Evolutionary conservation across 2,113 vertebrate genomes (phyloP).

Genomic region (Crotalus horridus): DNA sequence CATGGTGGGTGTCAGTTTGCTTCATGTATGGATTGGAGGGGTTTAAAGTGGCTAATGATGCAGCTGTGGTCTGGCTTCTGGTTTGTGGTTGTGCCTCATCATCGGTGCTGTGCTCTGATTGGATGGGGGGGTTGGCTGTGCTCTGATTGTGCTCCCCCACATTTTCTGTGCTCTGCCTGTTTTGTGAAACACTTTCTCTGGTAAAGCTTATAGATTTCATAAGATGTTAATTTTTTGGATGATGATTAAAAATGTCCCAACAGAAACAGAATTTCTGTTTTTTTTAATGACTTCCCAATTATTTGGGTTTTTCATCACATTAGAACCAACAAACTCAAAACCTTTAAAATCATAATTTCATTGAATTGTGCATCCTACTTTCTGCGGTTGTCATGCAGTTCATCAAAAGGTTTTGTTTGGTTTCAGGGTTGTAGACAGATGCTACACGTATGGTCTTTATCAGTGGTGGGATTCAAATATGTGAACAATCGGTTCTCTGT

Average conservation of each 20-base stretch:
- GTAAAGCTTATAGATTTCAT: background rate
- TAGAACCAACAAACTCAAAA: background rate
- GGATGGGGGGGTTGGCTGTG: no score
- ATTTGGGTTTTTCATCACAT: background rate
- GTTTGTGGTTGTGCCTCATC: no score
- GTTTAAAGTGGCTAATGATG: no score
- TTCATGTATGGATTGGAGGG: no score
- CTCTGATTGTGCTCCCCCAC: no score
- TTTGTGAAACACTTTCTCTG: background rate
- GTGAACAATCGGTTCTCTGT: no score
- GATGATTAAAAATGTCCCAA: background rate
- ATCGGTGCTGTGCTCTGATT: no score
- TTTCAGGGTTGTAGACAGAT: background rate
- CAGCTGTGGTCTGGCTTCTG: no score
- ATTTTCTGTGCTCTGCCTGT: background rate
- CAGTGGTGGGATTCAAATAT: no score
- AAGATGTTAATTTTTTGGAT: background rate
- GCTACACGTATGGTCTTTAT: background rate
- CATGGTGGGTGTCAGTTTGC: no score
- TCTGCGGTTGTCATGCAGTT: background rate
- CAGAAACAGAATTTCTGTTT: background rate
- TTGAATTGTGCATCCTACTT: background rate
- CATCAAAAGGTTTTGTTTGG: background rate
- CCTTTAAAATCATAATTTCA: background rate
- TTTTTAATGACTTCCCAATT: background rate